Evolutionary conservation across 2,113 vertebrate species (phyloP).

Genomic region (Dunckerocampus dactyliophorus): DNA sequence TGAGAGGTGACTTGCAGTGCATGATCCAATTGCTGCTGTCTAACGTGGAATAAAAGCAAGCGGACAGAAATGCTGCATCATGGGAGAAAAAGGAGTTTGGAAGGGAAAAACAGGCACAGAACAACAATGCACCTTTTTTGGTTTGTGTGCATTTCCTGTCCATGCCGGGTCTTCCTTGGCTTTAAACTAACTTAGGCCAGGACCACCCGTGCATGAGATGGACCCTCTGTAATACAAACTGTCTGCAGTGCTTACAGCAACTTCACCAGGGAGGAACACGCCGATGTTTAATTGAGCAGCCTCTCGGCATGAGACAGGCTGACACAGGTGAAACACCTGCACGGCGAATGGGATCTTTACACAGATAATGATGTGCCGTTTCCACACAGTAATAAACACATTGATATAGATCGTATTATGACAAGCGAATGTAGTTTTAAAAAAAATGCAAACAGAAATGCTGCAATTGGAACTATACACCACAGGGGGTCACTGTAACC

Average conservation of each 20-base stretch:
- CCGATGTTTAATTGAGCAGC: conserved; percentile 63
- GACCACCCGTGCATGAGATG: conserved; percentile 69
- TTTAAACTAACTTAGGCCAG: no score
- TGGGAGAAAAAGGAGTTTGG: neutral
- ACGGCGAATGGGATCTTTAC: no score
- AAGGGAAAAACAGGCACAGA: neutral
- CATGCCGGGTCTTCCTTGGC: neutral
- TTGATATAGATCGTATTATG: no score
- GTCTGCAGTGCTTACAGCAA: conserved; percentile 45
- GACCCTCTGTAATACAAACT: conserved; percentile 74
- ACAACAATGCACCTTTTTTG: neutral
- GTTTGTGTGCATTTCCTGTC: neutral
- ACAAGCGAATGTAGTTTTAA: no score
- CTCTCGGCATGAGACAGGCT: conserved; percentile 34
- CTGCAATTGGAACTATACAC: neutral
- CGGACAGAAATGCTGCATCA: neutral
- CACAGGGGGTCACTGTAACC: conserved; percentile 48
- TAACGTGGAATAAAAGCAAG: neutral
- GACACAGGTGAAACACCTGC: neutral
- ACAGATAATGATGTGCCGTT: neutral
- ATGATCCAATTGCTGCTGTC: conserved; percentile 41
- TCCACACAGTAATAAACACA: no score
- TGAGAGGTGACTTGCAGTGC: conserved; percentile 43
- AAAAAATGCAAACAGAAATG: no score
- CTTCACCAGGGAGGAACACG: conserved; percentile 62